Evolutionary conservation across 92 coral and sea anemone genomes (phyloP).

Genomic region (Epizoanthus scotinus): DNA sequence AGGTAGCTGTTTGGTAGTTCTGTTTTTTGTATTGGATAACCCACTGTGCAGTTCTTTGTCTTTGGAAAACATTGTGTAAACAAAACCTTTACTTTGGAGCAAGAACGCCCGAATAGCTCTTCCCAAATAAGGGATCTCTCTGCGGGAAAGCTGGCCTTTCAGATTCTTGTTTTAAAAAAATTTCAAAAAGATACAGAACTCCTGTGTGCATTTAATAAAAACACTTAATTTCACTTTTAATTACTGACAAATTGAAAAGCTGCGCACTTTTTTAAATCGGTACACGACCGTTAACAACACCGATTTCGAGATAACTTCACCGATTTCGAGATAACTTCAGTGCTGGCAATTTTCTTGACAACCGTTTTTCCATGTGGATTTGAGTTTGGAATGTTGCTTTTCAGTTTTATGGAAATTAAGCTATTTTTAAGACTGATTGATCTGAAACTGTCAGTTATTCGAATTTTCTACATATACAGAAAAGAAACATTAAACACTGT

Average conservation of each 20-base stretch:
- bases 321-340: background rate
- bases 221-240: too few species aligned
- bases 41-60: background rate
- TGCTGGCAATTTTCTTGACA: background rate
- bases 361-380: background rate
- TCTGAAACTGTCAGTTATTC: background rate
- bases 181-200: too few species aligned
- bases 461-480: background rate
- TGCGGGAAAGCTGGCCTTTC: background rate
- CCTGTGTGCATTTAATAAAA: too few species aligned
- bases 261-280: too few species aligned
- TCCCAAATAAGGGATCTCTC: constrained; percentile 25
- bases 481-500: background rate
- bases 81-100: background rate
- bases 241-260: too few species aligned
- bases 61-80: background rate
- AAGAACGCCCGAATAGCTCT: background rate
- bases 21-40: background rate
- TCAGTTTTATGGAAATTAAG: background rate
- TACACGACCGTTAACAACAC: background rate
- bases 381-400: background rate
- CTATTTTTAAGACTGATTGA: background rate
- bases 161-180: too few species aligned
- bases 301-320: background rate
- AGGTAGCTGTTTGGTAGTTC: background rate